Evolutionary conservation across 2,888 invertebrate genomes (phyloP), one percentile per base, ranked within the genome.

Genomic region (Stegana nigrithorax): DNA sequence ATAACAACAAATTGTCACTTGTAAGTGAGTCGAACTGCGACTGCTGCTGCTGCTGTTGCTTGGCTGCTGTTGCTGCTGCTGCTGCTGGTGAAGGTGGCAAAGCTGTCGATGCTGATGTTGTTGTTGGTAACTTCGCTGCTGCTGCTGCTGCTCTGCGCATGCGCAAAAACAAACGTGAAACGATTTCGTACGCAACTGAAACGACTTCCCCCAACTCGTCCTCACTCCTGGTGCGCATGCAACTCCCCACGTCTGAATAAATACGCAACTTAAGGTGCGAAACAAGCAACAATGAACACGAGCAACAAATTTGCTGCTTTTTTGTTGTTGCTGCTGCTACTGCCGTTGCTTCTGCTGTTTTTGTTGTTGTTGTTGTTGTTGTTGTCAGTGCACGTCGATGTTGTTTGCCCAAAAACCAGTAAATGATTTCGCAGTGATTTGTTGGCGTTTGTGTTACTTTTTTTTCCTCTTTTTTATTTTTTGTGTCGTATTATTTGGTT

Each of bases 331-430:
- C 66, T 67, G 65, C 51, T 50, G 63, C 55, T 66, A 57, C 47
- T 60, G 6, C 39, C 39, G 5, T n/a, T 47, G 8, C n/a, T n/a
- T n/a, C n/a, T n/a, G n/a, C n/a, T n/a, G n/a, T n/a, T n/a, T n/a
- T 66, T 70, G 62, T 57, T 55, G 50, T 23, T 50, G 66, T 42
- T 64, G 67, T 63, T 64, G 63, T 47, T 56, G 58, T 44, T 64
- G 56, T 26, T 42, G 32, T 25, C 60, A 60, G 36, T 63, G 63
- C 17, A 65, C 29, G 21, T 39, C 32, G 60, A 56, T 69, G 58
- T 45, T 58, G 58, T 27, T 51, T 36, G 27, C 60, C 72, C 73
- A 75, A 80, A 76, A 76, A 80, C 80, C 78, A 80, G 78, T 79
- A 51, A 80, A 69, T 78, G 78, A 80, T 80, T 76, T 76, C 72